These are phyloP conservation scores for Cyaniris semiargus DNA, from an alignment of 2,888 invertebrate species.

Conservation along the genomic window DNA sequence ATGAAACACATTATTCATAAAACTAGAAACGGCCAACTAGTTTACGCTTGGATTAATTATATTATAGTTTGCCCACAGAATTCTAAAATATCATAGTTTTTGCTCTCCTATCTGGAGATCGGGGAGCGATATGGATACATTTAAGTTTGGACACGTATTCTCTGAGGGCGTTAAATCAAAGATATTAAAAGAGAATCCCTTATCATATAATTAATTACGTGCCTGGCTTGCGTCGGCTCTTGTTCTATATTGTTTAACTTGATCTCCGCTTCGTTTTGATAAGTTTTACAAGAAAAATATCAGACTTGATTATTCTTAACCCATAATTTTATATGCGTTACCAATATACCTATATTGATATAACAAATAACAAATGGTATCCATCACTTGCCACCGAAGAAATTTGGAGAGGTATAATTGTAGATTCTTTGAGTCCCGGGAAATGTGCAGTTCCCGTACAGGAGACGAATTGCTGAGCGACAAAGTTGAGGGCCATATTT, in stretches of 20 bases:
- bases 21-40: too few species aligned
- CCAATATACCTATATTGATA: too few species aligned
- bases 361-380: too few species aligned
- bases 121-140: conserved; percentile 23
- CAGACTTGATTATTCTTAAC: background rate
- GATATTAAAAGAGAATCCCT: conserved; percentile 34
- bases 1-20: too few species aligned
- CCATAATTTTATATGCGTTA: background rate
- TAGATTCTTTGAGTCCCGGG: too few species aligned
- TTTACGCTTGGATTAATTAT: too few species aligned
- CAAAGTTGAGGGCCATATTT: too few species aligned
- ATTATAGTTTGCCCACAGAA: background rate
- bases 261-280: conserved; percentile 5
- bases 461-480: too few species aligned
- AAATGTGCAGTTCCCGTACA: too few species aligned
- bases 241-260: background rate
- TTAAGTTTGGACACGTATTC: conserved; percentile 32
- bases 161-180: conserved; percentile 32
- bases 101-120: background rate
- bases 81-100: background rate
- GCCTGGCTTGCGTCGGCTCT: conserved; percentile 23
- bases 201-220: conserved; percentile 37
- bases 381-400: too few species aligned
- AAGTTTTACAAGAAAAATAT: conserved; percentile 1
- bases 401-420: too few species aligned